phyloP scores from a whole-genome alignment of 1,140 invertebrate genomes.

The Bombus difficillimus region DNA sequence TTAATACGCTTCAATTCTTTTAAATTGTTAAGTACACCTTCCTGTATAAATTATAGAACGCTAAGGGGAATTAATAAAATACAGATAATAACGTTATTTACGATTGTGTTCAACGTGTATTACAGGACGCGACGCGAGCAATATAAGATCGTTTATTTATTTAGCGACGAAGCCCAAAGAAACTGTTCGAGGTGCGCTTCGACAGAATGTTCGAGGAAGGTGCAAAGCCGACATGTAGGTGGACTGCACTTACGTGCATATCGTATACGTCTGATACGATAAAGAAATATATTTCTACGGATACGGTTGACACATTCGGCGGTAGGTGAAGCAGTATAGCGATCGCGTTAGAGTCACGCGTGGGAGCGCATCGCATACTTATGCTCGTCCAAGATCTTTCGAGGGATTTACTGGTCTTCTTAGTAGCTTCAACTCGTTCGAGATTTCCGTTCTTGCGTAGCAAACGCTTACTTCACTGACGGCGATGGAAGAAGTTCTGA shows the following conservation, averaged over 20 bases:
- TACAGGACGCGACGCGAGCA: background rate
- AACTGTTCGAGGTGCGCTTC: background rate
- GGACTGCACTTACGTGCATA: slow-evolving; percentile 27
- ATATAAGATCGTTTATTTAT: background rate
- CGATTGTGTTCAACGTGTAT: no score
- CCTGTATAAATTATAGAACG: no score
- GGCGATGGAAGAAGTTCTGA: background rate
- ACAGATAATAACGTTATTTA: no score
- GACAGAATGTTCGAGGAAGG: slow-evolving; percentile 2
- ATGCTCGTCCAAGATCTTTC: slow-evolving; percentile 30
- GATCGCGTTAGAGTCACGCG: slow-evolving; percentile 46
- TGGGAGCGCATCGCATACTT: slow-evolving; percentile 48
- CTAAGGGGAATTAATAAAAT: no score
- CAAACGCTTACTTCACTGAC: background rate
- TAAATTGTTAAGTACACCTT: no score
- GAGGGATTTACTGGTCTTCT: slow-evolving; percentile 32
- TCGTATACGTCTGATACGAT: slow-evolving; percentile 12
- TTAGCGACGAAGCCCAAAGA: background rate
- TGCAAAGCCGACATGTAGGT: slow-evolving; percentile 24
- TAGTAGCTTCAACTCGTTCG: background rate
- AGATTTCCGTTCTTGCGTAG: background rate
- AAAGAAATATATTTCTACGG: slow-evolving; percentile 46
- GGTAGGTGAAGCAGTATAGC: slow-evolving; percentile 38
- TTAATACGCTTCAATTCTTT: no score
- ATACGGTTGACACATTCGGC: slow-evolving; percentile 29